These are phyloP conservation scores for Glaucomys volans DNA, from an alignment of 2,113 vertebrate genomes.

Conservation along the genomic window DNA sequence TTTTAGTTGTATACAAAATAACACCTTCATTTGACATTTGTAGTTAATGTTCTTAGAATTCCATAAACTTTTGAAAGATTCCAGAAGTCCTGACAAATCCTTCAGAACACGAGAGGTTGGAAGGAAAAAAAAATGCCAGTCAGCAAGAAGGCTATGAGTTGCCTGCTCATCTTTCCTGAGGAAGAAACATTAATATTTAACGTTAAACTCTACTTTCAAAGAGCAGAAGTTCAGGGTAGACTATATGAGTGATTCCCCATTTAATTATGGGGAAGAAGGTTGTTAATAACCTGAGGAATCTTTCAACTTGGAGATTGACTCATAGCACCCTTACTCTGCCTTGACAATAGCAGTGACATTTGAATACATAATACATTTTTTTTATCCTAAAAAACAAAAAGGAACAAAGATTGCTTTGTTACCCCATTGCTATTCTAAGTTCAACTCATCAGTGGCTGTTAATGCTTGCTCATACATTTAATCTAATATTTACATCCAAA, in stretches of 20 bases:
- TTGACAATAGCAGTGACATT: not conserved
- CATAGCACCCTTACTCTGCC: not conserved
- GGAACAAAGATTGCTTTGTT: not conserved
- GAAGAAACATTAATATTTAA: not conserved
- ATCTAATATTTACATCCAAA: not conserved
- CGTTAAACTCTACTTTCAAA: not conserved
- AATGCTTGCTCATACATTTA: not conserved
- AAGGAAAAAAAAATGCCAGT: not conserved
- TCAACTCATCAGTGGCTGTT: conserved; percentile 3
- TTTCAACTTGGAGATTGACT: not conserved
- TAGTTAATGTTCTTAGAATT: not conserved
- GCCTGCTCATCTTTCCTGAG: not conserved
- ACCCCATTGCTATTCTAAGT: not conserved
- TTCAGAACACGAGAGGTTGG: not conserved
- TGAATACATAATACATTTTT: not conserved
- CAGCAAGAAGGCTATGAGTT: not conserved
- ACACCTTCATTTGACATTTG: too few species aligned
- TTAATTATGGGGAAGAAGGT: not conserved
- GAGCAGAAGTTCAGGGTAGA: not conserved
- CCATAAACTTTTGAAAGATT: not conserved
- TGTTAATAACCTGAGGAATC: conserved; percentile 8
- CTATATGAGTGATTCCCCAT: not conserved
- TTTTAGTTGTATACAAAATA: too few species aligned
- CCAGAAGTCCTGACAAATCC: not conserved
- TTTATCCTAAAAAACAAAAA: not conserved